Evolutionary conservation across 2,113 vertebrate species (phyloP).

Genomic region (Ophthalmolycus amberensis): DNA sequence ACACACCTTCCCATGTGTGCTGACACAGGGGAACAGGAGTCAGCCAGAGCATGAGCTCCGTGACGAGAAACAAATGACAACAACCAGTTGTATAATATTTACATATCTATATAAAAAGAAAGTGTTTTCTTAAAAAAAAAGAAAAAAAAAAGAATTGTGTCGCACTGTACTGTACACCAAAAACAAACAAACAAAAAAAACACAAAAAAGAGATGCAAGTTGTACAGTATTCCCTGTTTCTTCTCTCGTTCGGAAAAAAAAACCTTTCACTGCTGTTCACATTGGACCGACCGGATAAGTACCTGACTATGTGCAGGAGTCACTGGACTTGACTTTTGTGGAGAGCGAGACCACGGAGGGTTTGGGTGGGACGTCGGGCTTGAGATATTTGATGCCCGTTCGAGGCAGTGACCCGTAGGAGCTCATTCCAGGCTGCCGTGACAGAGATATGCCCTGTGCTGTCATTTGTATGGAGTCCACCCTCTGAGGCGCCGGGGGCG

Average conservation of each 20-base stretch:
- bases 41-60: constrained; percentile 82
- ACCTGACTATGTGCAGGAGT: constrained; percentile 94
- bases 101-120: constrained; percentile 84
- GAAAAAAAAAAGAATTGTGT: constrained; percentile 80
- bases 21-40: constrained; percentile 80
- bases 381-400: constrained; percentile 92
- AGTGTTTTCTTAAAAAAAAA: constrained; percentile 75
- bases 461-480: constrained; percentile 99
- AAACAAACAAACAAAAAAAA: constrained; percentile 75
- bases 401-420: constrained; percentile 93
- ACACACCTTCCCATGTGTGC: constrained; percentile 85
- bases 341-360: constrained; percentile 92
- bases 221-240: constrained; percentile 82
- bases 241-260: constrained; percentile 63
- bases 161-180: constrained; percentile 85
- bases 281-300: constrained; percentile 46
- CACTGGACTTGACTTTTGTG: constrained; percentile 92
- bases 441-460: constrained; percentile 87
- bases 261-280: constrained; percentile 64
- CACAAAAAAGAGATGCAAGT: constrained; percentile 83
- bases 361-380: constrained; percentile 97
- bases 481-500: constrained; percentile 94
- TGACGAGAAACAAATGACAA: constrained; percentile 76
- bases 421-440: constrained; percentile 91
- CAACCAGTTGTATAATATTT: constrained; percentile 81